Base-by-base conservation (phyloP, 2,888 invertebrate species). In the Rhaphigaster nebulosa region DNA sequence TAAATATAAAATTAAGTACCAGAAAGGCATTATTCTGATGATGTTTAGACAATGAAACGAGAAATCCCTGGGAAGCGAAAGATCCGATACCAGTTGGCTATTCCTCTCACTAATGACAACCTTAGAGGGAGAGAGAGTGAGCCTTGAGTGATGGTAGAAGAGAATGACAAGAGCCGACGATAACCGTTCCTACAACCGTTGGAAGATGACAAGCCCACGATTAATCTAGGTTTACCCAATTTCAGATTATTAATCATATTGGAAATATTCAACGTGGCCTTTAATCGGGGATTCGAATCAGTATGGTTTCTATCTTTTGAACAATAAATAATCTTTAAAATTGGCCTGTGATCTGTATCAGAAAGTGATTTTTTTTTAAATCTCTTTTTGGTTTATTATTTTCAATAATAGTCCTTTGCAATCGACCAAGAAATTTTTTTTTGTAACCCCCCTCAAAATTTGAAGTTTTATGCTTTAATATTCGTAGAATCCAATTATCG, bases 141-240 rank as follows among this genome's bases (percentile, higher is more conserved):
- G 34, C 15, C 3, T 18, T n/a, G 60, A 60, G 60, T n/a, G n/a
- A n/a, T 60, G 60, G 13, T 56, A 15, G 8, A 4, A 6, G 1
- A 26, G 5, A 12, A 29, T 60, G 60, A 29, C 20, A 29, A 52
- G 52, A 1, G 8, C 15, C 12, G 13, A 18, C 34, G 65, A 34
- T 65, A 65, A 65, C 65, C 29, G 29, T 29, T 18, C 65, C 34
- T 18, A 1, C 15, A 3, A 2, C 18, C 29, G 2, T 18, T 65
- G 65, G 18, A 18, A 18, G 65, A 34, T 65, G 65, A 65, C 65
- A 15, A 18, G 2, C 18, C 65, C 15, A 5, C 65, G 65, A 65
- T 65, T 65, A 65, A 65, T 65, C 65, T 65, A 65, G 65, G 65
- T 65, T 65, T 65, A 65, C 18, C 65, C 3, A 29, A 65, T 65